Percentiles rank a stretch among this genome's conserved stretches.
Conservation (phyloP, 2,797 vertebrate genomes). For the Hydrolagus colliei region DNA sequence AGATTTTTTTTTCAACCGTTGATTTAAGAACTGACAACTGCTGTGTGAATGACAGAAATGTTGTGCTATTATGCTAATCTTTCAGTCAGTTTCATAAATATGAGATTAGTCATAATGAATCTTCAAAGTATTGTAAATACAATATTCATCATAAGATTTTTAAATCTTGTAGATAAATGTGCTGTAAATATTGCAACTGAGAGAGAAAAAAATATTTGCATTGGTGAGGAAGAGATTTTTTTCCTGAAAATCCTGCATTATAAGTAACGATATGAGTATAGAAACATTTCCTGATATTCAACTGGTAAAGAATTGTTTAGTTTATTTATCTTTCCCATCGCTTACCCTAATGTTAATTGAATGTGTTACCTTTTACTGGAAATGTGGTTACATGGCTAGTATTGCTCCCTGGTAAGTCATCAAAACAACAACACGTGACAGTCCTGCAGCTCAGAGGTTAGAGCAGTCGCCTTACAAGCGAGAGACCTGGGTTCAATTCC, state of each 20-base stretch:
- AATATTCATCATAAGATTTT: slow-evolving; percentile 9
- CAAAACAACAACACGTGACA: too few species aligned
- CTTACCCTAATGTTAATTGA: too few species aligned
- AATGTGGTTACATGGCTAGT: too few species aligned
- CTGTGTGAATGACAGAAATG: slow-evolving; percentile 27
- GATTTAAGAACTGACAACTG: slow-evolving; percentile 29
- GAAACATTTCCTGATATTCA: neutral
- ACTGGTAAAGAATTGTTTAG: neutral
- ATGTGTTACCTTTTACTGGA: too few species aligned
- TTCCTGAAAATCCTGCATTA: neutral
- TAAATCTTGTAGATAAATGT: slow-evolving; percentile 1
- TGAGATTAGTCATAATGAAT: slow-evolving; percentile 24
- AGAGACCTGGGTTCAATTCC: too few species aligned
- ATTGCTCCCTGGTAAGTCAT: too few species aligned
- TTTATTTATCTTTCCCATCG: neutral
- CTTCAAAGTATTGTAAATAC: slow-evolving; percentile 21
- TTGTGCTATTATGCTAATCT: slow-evolving; percentile 17
- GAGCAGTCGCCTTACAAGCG: too few species aligned
- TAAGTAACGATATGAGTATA: neutral
- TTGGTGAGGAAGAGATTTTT: neutral
- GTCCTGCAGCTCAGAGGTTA: too few species aligned
- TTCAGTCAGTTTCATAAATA: slow-evolving; percentile 15
- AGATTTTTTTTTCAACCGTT: slow-evolving; percentile 28
- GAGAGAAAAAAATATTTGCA: neutral
- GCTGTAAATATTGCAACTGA: neutral